Evolutionary conservation across 2,113 vertebrate species (phyloP).

Genomic region (Probosciger aterrimus): DNA sequence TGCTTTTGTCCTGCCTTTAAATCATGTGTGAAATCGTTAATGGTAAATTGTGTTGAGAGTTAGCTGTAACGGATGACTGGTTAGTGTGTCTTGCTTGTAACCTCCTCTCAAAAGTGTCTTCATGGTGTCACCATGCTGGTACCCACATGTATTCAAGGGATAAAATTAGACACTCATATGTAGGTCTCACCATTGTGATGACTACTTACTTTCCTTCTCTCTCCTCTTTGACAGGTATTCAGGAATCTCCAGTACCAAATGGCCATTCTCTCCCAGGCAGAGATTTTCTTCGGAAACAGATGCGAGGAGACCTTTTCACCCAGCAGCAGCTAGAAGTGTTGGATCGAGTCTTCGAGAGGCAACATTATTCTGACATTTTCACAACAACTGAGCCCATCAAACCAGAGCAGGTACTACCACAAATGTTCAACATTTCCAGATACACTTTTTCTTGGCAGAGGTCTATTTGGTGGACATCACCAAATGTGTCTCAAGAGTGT

Average conservation of each 20-base stretch:
- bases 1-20: background rate
- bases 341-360: conserved; percentile 96
- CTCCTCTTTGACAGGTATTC: conserved; percentile 81
- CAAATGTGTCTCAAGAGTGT: background rate
- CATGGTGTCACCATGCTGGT: background rate
- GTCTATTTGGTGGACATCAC: background rate
- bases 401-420: conserved; percentile 90
- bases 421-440: background rate
- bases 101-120: background rate
- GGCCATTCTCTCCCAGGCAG: conserved; percentile 92
- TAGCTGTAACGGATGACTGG: background rate
- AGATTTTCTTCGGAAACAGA: conserved; percentile 99
- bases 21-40: background rate
- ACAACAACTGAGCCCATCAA: conserved; percentile 89
- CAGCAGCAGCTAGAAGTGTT: conserved; percentile 97
- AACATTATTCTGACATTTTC: conserved; percentile 92
- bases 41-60: background rate
- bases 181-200: background rate
- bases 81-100: background rate
- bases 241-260: conserved; percentile 94
- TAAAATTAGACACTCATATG: background rate
- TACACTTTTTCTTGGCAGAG: background rate
- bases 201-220: conserved; percentile 31
- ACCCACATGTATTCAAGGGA: background rate
- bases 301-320: conserved; percentile 97